Base-by-base conservation (phyloP, 2,888 invertebrate species). In the Apantesis nais region DNA sequence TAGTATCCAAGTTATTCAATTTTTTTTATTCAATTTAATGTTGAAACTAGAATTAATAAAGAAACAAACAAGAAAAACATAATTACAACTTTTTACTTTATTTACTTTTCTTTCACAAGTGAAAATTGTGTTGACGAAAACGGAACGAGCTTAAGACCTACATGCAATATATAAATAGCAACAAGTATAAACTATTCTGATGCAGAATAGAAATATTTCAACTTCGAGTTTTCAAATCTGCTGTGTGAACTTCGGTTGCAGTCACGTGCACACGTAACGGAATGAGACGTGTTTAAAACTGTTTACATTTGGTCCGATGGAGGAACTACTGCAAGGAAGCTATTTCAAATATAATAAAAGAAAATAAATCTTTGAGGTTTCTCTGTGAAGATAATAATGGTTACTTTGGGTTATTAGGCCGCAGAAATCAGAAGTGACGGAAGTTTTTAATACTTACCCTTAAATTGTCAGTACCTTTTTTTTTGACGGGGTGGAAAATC, bases 201-300 rank as follows among this genome's bases (percentile, higher is more conserved):
- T 58, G 41, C 44, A 60, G 41, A 37, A 1, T 9, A 62, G 16
- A 34, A 62, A 67, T 37, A 48, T 68, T 63, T 62, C 58, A 68
- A 22, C 9, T 44, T 8, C 14, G 31, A 55, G 22, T 58, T 62
- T 58, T 55, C 9, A 63, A 58, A 55, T 68, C 22, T 62, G 22
- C 2, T 41, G 22, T 29, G 2, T 41, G 39, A 41, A 16, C 14
- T 55, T 31, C 37, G 31, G 63, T 68, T 68, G 68, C 34, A 58
- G 58, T 68, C 68, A 68, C 63, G 63, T 58, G 41, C 58, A n/a
- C 55, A 63, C 34, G 39, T 41, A 7, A 41, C 41, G 48, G 19
- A 34, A 62, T 14, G 39, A 41, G 29, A 66, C 66, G 66, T 60
- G 66, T 4, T 34, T 41, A 22, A 19, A 48, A 39, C 39, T n/a